Evolutionary conservation across 2,888 invertebrate species (phyloP), one percentile per base, ranked within the genome.

Genomic region (Brachyopa scutellaris): DNA sequence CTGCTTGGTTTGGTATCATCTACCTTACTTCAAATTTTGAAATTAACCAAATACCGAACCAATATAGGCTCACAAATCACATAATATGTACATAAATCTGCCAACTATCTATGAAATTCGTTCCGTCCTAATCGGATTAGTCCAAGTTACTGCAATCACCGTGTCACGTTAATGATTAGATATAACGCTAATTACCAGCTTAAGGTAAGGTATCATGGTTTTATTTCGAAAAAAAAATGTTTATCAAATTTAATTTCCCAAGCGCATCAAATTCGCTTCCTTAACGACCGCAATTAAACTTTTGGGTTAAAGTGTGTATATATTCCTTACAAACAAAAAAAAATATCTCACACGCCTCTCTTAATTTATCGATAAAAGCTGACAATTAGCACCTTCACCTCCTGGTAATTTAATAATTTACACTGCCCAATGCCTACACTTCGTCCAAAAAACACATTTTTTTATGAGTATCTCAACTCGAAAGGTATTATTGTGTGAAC

Each of bases 321-420:
- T n/a, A n/a, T 23, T 36, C 23, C 21, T 17, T 9, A 29, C n/a
- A n/a, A n/a, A n/a, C n/a, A n/a, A n/a, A n/a, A n/a, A 21, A 31
- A 11, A 70, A 38, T 5, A 40, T 61, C 33, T 66, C 59, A 72
- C 59, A 78, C 45, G 51, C 6, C 8, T 26, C 19, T 26, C 21
- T 31, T 74, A 80, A 80, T 80, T 74, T 70, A 64, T 69, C 51
- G 36, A 64, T 74, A 62, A 80, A 74, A 36, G n/a, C 42, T 53
- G 33, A 45, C 69, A 74, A 69, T 74, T 80, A 80, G 49, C 69
- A 74, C 62, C 49, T 62, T 15, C 21, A 26, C 33, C 26, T 29
- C 62, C 31, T 1, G 11, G 45, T 64, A 57, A 57, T 77, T 66
- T 59, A 59, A 59, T 49, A 40, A 33, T 38, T 70, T 36, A 15